phyloP scores from a whole-genome alignment of 2,888 invertebrate genomes.

The Dichetophora obliterata region DNA sequence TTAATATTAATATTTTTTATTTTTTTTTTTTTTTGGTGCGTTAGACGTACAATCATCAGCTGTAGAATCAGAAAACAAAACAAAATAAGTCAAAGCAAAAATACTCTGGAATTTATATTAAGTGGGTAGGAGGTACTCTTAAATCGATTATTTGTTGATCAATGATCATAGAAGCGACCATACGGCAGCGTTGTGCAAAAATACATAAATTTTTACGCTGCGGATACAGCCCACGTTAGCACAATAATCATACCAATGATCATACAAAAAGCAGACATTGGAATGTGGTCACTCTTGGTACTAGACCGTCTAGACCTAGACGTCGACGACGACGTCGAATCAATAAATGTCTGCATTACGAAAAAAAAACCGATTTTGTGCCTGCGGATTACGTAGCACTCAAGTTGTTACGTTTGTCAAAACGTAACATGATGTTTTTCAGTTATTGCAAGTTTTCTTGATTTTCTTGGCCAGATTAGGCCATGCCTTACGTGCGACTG shows the following conservation, averaged over 20 bases:
- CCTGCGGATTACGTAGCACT: slow-evolving; percentile 18
- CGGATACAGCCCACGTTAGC: not conserved
- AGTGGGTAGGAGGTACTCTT: too few relatives aligned
- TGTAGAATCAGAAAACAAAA: too few relatives aligned
- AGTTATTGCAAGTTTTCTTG: slow-evolving; percentile 11
- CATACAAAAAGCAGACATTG: not conserved
- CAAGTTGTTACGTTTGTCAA: slow-evolving; percentile 1
- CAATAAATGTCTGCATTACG: slow-evolving; percentile 4
- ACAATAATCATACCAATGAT: not conserved
- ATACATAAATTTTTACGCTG: not conserved
- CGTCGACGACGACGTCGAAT: not conserved
- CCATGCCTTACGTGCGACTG: not conserved
- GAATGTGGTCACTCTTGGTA: slow-evolving; percentile 28
- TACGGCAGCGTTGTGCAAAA: too few relatives aligned
- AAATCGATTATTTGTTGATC: too few relatives aligned
- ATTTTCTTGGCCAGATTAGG: slow-evolving; percentile 13
- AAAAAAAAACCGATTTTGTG: not conserved
- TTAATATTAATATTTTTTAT: not conserved
- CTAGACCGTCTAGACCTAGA: slow-evolving; percentile 24
- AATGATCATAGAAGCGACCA: too few relatives aligned
- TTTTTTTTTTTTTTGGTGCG: not conserved
- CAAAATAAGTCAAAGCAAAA: too few relatives aligned
- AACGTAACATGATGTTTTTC: not conserved
- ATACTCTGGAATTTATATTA: too few relatives aligned
- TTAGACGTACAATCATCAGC: not conserved